These are phyloP conservation scores for Spinibarbus caldwelli DNA, from an alignment of 2,797 vertebrate genomes.

Conservation along the genomic window DNA sequence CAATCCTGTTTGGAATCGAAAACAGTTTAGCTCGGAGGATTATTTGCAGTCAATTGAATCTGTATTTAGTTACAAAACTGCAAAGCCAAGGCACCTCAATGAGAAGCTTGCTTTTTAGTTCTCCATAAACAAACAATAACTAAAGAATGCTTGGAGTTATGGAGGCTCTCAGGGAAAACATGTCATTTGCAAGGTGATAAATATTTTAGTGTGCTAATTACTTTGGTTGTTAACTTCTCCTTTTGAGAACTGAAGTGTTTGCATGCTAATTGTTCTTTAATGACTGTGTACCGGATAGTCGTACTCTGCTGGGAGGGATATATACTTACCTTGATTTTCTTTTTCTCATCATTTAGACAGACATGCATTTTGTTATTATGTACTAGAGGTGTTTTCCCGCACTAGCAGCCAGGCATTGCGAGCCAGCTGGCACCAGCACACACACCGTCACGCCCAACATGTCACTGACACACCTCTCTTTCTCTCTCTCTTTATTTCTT, in stretches of 20 bases:
- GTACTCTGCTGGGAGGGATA: slow-evolving; percentile 38
- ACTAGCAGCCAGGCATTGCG: slow-evolving; percentile 39
- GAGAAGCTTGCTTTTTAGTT: slow-evolving; percentile 3
- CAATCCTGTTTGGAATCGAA: slow-evolving; percentile 32
- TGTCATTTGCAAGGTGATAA: slow-evolving; percentile 57
- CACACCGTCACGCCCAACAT: slow-evolving; percentile 40
- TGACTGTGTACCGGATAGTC: slow-evolving; percentile 46
- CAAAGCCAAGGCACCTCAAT: background rate
- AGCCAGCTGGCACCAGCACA: slow-evolving; percentile 54
- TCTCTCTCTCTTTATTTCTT: slow-evolving; percentile 45
- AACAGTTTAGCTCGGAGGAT: slow-evolving; percentile 23
- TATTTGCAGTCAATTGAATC: slow-evolving; percentile 28
- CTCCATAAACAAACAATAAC: slow-evolving; percentile 48
- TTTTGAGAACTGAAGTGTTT: slow-evolving; percentile 49
- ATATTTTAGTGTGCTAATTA: slow-evolving; percentile 58
- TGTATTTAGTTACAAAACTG: slow-evolving; percentile 12
- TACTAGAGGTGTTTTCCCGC: slow-evolving; percentile 38
- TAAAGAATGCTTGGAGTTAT: slow-evolving; percentile 39
- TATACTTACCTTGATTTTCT: slow-evolving; percentile 29
- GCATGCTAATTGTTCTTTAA: slow-evolving; percentile 57
- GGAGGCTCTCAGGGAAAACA: slow-evolving; percentile 40
- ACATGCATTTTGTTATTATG: slow-evolving; percentile 26
- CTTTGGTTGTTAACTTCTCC: slow-evolving; percentile 52
- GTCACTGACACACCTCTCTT: slow-evolving; percentile 40
- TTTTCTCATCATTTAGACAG: slow-evolving; percentile 30